Evolutionary conservation across 37 sponge, comb jelly and placozoan species (phyloP).

Genomic region (Hexactinellida sp.): DNA sequence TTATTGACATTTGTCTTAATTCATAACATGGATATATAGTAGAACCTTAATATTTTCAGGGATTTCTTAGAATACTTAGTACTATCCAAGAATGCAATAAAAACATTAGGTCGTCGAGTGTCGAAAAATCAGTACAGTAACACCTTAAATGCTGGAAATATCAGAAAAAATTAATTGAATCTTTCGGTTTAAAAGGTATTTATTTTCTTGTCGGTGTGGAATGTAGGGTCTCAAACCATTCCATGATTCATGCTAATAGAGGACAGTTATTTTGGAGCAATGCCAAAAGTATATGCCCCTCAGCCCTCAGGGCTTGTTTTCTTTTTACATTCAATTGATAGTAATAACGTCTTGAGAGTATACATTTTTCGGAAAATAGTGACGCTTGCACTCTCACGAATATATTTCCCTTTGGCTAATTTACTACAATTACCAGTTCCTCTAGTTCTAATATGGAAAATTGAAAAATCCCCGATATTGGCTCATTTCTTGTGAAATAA

Average conservation of each 20-base stretch:
- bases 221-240: not conserved
- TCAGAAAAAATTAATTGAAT: not conserved
- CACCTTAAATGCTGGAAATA: not conserved
- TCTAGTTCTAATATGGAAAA: not conserved
- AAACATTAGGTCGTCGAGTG: too few relatives aligned
- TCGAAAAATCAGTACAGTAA: too few relatives aligned
- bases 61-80: too few relatives aligned
- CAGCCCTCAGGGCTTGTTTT: not conserved
- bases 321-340: not conserved
- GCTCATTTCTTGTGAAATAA: not conserved
- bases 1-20: too few relatives aligned
- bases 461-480: not conserved
- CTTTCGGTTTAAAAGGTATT: not conserved
- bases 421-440: not conserved
- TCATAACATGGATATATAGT: too few relatives aligned
- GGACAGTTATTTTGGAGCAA: not conserved
- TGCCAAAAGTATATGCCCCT: not conserved
- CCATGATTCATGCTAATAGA: not conserved
- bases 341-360: not conserved
- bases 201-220: not conserved
- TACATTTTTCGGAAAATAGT: not conserved
- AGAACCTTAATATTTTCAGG: too few relatives aligned
- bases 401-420: not conserved
- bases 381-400: not conserved
- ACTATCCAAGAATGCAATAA: too few relatives aligned